Percentiles rank a stretch among this genome's conserved stretches.
phyloP scores from a whole-genome alignment of 2,888 invertebrate species.

The Thereva unica region DNA sequence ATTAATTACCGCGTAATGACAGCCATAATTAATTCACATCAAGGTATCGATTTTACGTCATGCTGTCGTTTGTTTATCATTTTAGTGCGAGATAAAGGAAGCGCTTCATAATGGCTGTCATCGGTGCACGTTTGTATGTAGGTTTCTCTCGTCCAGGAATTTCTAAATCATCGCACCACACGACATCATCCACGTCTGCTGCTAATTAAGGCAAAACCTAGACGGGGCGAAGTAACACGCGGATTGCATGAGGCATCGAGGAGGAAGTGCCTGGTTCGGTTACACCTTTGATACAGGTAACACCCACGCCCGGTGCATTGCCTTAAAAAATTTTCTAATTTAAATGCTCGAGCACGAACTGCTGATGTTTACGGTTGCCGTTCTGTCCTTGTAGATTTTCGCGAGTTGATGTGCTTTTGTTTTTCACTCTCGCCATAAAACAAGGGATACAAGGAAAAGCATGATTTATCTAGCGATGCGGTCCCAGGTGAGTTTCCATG shows the following conservation, averaged over 20 bases:
- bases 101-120: no score
- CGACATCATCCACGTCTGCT: not conserved
- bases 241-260: constrained; percentile 18
- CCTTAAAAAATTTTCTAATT: constrained; percentile 39
- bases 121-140: no score
- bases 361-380: constrained; percentile 37
- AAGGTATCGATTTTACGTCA: no score
- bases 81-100: no score
- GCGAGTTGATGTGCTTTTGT: not conserved
- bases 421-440: not conserved
- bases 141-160: no score
- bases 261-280: constrained; percentile 24
- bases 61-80: no score
- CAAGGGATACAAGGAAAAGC: constrained; percentile 20
- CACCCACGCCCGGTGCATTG: constrained; percentile 37
- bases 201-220: constrained; percentile 22
- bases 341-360: constrained; percentile 42
- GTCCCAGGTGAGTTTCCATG: constrained; percentile 10
- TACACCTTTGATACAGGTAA: constrained; percentile 27
- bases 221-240: constrained; percentile 1
- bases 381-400: constrained; percentile 8
- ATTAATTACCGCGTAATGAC: no score
- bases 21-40: no score
- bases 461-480: constrained; percentile 24
- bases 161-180: no score